Conservation (phyloP, 2,888 invertebrate genomes). For the Lasioglossum pauxillum region DNA sequence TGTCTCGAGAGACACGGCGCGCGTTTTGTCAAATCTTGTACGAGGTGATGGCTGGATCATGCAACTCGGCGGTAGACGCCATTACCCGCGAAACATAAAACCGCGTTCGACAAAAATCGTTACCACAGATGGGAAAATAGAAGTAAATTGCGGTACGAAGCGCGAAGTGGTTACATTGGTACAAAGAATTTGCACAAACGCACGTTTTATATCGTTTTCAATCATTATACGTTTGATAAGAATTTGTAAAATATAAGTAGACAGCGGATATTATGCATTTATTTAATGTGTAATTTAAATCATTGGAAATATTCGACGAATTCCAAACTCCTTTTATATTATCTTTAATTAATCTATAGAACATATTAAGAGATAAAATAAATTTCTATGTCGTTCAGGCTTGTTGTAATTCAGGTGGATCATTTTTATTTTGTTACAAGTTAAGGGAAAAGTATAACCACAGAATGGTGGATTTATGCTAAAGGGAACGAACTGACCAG, state of each 20-base stretch:
- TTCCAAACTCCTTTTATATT: no score
- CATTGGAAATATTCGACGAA: no score
- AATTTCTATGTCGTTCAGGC: no score
- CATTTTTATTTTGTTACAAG: background rate
- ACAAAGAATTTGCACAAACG: no score
- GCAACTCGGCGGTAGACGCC: background rate
- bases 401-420: no score
- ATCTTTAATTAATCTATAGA: no score
- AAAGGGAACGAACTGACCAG: background rate
- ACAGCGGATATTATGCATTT: no score
- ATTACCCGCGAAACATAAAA: background rate
- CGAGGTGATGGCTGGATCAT: background rate
- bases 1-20: background rate
- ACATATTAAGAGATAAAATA: no score
- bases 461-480: background rate
- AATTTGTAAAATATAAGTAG: background rate
- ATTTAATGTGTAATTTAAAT: no score
- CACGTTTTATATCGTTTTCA: background rate
- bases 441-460: background rate
- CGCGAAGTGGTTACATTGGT: background rate
- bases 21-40: conserved; percentile 4
- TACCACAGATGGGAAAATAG: background rate
- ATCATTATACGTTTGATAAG: background rate
- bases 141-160: background rate
- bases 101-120: background rate